Evolutionary conservation across 1,140 invertebrate genomes (phyloP).

Genomic region (Delia radicum): DNA sequence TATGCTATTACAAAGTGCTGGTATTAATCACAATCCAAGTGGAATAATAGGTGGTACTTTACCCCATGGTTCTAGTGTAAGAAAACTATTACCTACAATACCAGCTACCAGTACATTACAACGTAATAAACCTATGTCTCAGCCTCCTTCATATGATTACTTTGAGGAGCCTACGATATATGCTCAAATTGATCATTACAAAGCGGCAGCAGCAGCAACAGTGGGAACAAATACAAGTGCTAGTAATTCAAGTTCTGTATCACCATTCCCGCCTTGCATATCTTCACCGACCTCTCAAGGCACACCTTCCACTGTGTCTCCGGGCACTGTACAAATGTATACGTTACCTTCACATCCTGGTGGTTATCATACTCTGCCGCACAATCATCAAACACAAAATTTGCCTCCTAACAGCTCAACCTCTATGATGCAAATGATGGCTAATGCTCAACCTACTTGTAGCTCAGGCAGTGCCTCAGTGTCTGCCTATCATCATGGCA

Average conservation of each 20-base stretch:
- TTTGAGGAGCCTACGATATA: constrained; percentile 66
- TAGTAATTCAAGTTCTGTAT: constrained; percentile 43
- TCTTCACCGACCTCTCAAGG: constrained; percentile 49
- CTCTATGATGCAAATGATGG: constrained; percentile 53
- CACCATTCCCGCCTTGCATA: constrained; percentile 40
- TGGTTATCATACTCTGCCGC: constrained; percentile 51
- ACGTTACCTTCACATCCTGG: constrained; percentile 49
- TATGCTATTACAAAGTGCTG: constrained; percentile 38
- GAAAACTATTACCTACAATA: constrained; percentile 47
- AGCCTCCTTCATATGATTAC: constrained; percentile 51
- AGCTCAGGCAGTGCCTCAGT: neutral
- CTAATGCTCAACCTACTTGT: neutral
- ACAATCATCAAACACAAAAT: constrained; percentile 38
- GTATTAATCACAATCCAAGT: constrained; percentile 28
- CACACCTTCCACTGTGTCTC: constrained; percentile 50
- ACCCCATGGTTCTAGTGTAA: constrained; percentile 50
- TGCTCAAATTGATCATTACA: constrained; percentile 69
- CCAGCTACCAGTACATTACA: constrained; percentile 45
- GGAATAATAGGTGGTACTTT: constrained; percentile 42
- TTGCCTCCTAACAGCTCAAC: constrained; percentile 42
- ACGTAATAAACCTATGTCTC: constrained; percentile 48
- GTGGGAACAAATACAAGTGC: constrained; percentile 48
- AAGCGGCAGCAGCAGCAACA: no score
- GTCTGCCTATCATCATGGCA: constrained; percentile 43
- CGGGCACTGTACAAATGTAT: constrained; percentile 53